Evolutionary conservation across 2,888 invertebrate species (phyloP).

Genomic region (Pelosia muscerda): DNA sequence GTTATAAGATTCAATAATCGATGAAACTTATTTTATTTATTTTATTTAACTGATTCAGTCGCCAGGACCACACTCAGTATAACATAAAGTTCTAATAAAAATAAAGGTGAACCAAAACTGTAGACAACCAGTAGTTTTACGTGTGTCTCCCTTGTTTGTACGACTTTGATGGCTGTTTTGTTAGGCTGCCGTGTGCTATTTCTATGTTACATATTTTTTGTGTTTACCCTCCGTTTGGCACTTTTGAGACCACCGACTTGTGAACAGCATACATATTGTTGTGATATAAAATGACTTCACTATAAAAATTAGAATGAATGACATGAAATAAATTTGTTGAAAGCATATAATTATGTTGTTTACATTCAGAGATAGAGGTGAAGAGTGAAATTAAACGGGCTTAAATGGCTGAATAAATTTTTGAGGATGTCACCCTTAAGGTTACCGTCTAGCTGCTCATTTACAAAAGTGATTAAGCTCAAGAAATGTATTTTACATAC

Average conservation of each 20-base stretch:
- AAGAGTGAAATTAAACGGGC: background rate
- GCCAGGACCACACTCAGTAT: background rate
- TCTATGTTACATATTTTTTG: slow-evolving; percentile 56
- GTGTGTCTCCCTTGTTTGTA: slow-evolving; percentile 51
- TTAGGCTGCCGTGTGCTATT: slow-evolving; percentile 74
- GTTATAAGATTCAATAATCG: no score
- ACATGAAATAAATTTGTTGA: background rate
- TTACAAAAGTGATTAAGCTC: no score
- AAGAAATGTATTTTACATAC: no score
- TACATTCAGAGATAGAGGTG: background rate
- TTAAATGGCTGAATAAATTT: background rate
- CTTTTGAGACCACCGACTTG: slow-evolving; percentile 63
- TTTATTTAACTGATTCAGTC: no score
- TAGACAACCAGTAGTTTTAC: slow-evolving; percentile 33
- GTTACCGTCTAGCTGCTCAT: no score
- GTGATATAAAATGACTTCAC: slow-evolving; percentile 20
- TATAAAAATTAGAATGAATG: slow-evolving; percentile 7
- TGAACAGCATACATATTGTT: slow-evolving; percentile 35
- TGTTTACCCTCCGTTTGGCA: slow-evolving; percentile 64
- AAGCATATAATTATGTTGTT: background rate
- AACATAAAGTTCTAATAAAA: background rate
- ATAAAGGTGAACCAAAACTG: slow-evolving; percentile 13
- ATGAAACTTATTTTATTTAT: no score
- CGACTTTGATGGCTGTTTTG: slow-evolving; percentile 67
- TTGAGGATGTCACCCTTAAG: no score